Base-by-base conservation (phyloP, 30 jellyfish, hydroid and myxozoan species). In the Euphysa ruthae region DNA sequence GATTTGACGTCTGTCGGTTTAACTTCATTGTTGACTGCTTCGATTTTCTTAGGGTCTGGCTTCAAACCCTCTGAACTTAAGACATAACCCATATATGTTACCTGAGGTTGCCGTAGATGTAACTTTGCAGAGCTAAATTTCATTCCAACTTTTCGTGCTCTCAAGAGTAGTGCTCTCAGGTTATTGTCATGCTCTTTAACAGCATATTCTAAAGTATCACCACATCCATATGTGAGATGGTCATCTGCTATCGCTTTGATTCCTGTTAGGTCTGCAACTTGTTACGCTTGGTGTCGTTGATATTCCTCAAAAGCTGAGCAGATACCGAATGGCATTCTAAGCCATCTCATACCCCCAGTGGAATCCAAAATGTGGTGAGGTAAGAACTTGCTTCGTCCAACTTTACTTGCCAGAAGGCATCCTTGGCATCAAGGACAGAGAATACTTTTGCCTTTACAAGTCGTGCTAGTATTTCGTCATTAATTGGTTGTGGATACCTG, bases 1-100 rank as follows among this genome's bases (percentile, higher is more conserved):
- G 58, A 70, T 51, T 49, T 43, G 49, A 12, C 58, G 69, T 71
- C 46, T 32, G 84, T 29, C 14, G 82, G 81, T 15, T 50, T 57
- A 20, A 32, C 25, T 66, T 31, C 42, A 21, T 18, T 72, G 16
- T 28, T 15, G 27, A 73, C 51, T 19, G 81, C 76, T 44, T 69
- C 28, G 49, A 29, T 33, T 34, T 71, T 71, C 73, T 58, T 51
- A 21, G 71, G 81, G 81, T 71, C 81, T 30, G 84, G 84, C 30
- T 31, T 22, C 49, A 71, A 32, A n/a, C 82, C 84, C 51, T 71
- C 72, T 23, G 35, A 19, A 0, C 31, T 55, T 34, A 71, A 22
- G n/a, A 42, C 28, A 49, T 71, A 80, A 29, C 84, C 83, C 21
- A 58, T 57, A 42, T 71, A 71, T 23, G 71, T 58, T 35, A 71